Evolutionary conservation across 2,888 invertebrate species (phyloP).

Genomic region (Tetheella fluctuosa): DNA sequence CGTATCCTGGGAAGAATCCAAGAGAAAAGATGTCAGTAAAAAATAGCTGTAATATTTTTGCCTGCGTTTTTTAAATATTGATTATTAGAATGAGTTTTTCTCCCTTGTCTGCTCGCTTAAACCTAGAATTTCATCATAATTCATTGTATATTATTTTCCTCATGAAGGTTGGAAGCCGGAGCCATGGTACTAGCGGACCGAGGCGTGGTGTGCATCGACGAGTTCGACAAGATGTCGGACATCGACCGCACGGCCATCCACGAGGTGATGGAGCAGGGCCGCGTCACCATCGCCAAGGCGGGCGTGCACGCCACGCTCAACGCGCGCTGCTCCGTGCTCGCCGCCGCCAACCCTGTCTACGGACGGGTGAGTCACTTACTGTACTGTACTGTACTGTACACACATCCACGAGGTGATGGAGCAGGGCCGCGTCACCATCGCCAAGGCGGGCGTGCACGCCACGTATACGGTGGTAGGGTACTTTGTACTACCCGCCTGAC

Average conservation of each 20-base stretch:
- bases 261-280: conserved; percentile 99
- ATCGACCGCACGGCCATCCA: conserved; percentile 99
- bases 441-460: conserved; percentile 99
- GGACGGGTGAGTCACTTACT: conserved; percentile 45
- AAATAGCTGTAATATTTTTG: too few species aligned
- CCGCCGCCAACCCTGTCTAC: conserved; percentile 99
- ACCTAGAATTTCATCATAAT: too few species aligned
- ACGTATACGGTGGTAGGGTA: conserved; percentile 98
- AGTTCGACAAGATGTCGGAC: conserved; percentile 99
- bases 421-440: conserved; percentile 98
- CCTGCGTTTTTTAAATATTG: too few species aligned
- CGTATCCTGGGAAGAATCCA: too few species aligned
- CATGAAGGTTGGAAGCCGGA: conserved; percentile 97
- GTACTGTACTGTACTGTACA: too few species aligned
- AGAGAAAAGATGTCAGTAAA: too few species aligned
- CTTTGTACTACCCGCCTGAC: conserved; percentile 98
- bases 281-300: conserved; percentile 98
- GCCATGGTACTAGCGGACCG: conserved; percentile 99
- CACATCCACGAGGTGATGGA: conserved; percentile 99
- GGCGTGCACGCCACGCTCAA: conserved; percentile 99
- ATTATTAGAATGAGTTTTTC: too few species aligned
- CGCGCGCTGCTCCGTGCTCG: conserved; percentile 98
- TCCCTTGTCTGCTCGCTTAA: too few species aligned
- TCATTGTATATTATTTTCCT: too few species aligned
- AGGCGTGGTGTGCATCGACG: conserved; percentile 98